Evolutionary conservation across 2,113 vertebrate species (phyloP), one percentile per base, ranked within the genome.

Genomic region (Paedocypris sp.): DNA sequence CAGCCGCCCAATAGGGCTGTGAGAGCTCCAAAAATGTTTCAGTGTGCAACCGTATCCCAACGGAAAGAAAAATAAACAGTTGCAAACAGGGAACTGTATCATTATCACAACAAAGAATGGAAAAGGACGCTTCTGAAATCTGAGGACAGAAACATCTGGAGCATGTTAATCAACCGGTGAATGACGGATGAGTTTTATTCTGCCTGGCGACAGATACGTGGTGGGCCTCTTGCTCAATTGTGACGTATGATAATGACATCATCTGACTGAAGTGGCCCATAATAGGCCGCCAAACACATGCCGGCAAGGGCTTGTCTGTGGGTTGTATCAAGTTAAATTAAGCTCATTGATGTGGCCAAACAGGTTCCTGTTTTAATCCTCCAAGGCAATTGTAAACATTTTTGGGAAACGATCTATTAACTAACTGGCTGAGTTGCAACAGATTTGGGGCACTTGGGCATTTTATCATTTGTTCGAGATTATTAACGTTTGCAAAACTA

Each of bases 101-200:
- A 89, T 89, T 89, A 90, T 87, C 87, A 89, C 89, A 90, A 90
- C 89, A 89, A 90, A 91, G 87, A 23, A 20, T 59, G n/a, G 28
- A 65, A 20, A 25, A 31, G 74, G 75, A 84, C 83, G 86, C 84
- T 86, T 82, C 82, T 87, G 89, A 91, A 91, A 91, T 84, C 78
- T 60, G 88, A 91, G 81, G 84, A 88, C 81, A 78, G 81, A 82
- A 82, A 88, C 90, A 89, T 92, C 90, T 89, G 87, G 89, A 89
- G 83, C 81, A 79, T 73, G 86, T 90, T 92, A 89, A 90, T 91
- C 86, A 84, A 38, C 83, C 86, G 83, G 83, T 87, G 84, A 86
- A 86, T 89, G 88, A 91, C 85, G 86, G 88, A 92, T 89, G 87
- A 83, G 83, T 87, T 90, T 81, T 85, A 88, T 90, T 90, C 85